phyloP scores from a whole-genome alignment of 2,797 vertebrate genomes.

The Catamblyrhynchus diadema region DNA sequence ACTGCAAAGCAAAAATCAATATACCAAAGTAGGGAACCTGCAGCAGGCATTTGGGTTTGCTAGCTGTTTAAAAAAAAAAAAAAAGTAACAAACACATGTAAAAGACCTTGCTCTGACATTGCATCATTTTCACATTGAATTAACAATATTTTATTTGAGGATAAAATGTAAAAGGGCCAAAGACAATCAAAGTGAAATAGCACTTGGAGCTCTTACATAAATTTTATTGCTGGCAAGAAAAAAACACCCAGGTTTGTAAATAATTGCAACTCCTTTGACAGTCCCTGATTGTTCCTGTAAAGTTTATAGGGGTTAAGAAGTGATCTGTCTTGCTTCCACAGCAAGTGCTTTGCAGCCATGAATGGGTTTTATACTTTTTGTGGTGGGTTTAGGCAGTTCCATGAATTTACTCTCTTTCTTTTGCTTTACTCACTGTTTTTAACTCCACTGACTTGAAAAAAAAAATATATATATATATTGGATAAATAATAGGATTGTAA shows the following conservation, averaged over 20 bases:
- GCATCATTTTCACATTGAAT: background rate
- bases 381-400: background rate
- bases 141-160: background rate
- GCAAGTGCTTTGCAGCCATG: background rate
- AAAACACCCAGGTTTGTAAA: background rate
- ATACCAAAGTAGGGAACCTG: background rate
- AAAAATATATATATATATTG: background rate
- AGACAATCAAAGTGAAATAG: constrained; percentile 8
- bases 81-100: background rate
- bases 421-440: background rate
- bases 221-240: background rate
- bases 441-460: background rate
- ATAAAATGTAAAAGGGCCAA: background rate
- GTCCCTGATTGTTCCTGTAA: background rate
- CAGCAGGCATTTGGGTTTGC: background rate
- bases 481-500: background rate
- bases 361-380: background rate
- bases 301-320: background rate
- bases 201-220: background rate
- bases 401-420: background rate
- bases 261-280: background rate
- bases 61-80: background rate
- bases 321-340: background rate
- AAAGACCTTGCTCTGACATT: background rate
- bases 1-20: background rate